These are phyloP conservation scores for Cervus canadensis DNA, from an alignment of 2,113 vertebrate species.

Conservation along the genomic window DNA sequence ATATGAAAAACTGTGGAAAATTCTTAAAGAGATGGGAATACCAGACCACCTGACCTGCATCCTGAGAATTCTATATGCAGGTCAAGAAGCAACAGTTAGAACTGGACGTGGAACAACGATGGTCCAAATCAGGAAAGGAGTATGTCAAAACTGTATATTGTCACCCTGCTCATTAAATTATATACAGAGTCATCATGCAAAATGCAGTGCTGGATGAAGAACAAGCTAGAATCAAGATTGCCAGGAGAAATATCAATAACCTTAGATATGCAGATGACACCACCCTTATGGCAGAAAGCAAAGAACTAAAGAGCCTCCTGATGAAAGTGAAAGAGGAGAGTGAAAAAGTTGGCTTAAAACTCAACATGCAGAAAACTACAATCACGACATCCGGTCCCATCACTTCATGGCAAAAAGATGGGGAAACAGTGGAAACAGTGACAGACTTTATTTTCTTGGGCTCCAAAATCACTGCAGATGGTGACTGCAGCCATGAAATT, in stretches of 20 bases:
- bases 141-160: neutral
- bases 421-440: neutral
- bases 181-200: neutral
- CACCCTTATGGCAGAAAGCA: neutral
- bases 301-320: neutral
- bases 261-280: neutral
- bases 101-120: neutral
- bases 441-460: neutral
- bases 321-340: neutral
- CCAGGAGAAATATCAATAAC: neutral
- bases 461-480: neutral
- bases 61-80: neutral
- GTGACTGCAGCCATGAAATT: neutral
- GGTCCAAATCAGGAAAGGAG: neutral
- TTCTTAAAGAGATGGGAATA: neutral
- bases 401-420: neutral
- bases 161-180: neutral
- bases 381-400: accelerated
- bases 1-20: neutral
- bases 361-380: neutral
- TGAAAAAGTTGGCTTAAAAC: neutral
- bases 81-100: neutral
- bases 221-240: neutral
- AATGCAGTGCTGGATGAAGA: neutral
- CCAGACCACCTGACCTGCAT: neutral